Evolutionary conservation across 2,888 invertebrate genomes (phyloP), one percentile per base, ranked within the genome.

Genomic region (Dascillus cervinus): DNA sequence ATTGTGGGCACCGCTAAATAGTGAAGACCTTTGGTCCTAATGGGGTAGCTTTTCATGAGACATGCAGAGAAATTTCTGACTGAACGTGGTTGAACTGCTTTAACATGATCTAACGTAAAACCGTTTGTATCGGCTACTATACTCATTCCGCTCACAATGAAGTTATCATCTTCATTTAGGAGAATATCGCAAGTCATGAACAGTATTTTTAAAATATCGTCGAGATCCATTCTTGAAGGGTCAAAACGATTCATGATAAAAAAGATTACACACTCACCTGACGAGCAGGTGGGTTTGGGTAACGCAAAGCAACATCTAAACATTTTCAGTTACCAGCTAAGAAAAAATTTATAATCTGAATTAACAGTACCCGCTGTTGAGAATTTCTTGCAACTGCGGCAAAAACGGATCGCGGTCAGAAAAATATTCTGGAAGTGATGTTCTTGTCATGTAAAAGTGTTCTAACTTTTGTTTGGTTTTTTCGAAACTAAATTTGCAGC

Each of bases 401-500:
- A 43, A 25, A 11, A 41, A 35, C 1, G 72, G 71, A 53, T 73
- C 71, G 44, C 71, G 61, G 37, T 68, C 52, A 4, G 63, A 62
- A 44, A 73, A 72, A 41, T 76, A 64, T 44, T 78, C 77, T 1
- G 79, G 76, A 1, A 73, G 64, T 14, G 71, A 60, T 2, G 68
- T 66, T 41, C 72, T 71, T 50, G 71, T 53, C 4, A 73, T 72
- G 48, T 76, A 76, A 47, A 69, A 76, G 60, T 70, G 69, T 39
- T 75, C 73, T 17, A 74, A 44, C 46, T 74, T 74, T 43, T 69
- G 63, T 53, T 74, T 73, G 21, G 67, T 65, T 39, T 67, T 62
- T 47, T 73, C 71, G 22, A 73, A 48, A 32, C 72, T 71, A 52
- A 69, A 71, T 57, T 73, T 74, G 43, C 67, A 68, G 23, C 72